Conservation (phyloP, 2,888 invertebrate species). For the Leucophenga montana region DNA sequence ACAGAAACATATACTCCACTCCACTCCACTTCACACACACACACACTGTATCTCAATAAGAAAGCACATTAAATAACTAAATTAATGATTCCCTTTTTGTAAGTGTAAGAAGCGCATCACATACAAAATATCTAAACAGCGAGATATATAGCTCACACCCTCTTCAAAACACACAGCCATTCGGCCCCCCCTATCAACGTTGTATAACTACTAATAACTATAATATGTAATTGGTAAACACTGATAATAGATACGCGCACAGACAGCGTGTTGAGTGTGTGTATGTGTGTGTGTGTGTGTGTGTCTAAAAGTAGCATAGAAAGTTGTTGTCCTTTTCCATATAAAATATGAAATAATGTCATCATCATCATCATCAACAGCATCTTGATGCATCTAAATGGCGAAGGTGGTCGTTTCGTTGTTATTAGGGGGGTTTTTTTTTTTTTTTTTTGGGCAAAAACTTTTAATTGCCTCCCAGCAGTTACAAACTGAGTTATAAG, state of each 20-base stretch:
- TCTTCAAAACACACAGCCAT: not conserved
- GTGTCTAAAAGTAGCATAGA: too few species aligned
- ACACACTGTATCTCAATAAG: not conserved
- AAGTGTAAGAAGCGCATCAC: too few species aligned
- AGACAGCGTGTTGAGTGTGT: too few species aligned
- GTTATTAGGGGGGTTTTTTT: too few species aligned
- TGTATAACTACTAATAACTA: not conserved
- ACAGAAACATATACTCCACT: too few species aligned
- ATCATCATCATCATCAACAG: not conserved
- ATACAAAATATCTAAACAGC: too few species aligned
- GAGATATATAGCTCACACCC: not conserved
- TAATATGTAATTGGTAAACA: too few species aligned
- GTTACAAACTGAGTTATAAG: too few species aligned
- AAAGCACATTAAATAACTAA: conserved; percentile 2
- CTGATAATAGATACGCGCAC: too few species aligned
- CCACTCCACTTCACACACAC: not conserved
- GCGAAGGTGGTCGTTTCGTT: not conserved
- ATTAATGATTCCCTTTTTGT: conserved; percentile 12
- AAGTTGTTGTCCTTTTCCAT: not conserved
- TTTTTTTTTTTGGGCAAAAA: too few species aligned
- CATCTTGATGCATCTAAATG: conserved; percentile 4
- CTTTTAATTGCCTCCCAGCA: too few species aligned
- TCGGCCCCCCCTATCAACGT: not conserved
- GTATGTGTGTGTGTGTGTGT: too few species aligned
- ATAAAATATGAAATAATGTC: conserved; percentile 17